Evolutionary conservation across 2,888 invertebrate species (phyloP).

Genomic region (Oxytorus armatus): DNA sequence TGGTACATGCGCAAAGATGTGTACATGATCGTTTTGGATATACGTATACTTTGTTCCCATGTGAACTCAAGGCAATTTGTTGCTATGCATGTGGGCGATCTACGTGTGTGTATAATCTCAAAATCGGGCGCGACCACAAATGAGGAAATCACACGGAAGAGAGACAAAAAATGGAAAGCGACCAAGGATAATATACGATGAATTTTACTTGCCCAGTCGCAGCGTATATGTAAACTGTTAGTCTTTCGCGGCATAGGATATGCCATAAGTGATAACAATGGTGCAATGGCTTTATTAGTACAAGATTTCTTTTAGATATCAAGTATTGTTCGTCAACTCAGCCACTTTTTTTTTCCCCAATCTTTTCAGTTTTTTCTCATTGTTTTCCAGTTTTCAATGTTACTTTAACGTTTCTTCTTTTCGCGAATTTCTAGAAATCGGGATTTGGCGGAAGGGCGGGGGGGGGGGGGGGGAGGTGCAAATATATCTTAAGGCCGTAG

Average conservation of each 20-base stretch:
- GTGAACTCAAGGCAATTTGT: slow-evolving; percentile 46
- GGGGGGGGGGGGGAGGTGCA: too few relatives aligned
- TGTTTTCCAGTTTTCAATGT: too few relatives aligned
- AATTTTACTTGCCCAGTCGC: neutral
- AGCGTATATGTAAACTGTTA: neutral
- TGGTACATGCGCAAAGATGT: neutral
- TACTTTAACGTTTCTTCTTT: too few relatives aligned
- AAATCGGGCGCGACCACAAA: slow-evolving; percentile 47
- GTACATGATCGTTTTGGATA: neutral
- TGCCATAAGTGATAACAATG: too few relatives aligned
- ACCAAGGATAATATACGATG: neutral
- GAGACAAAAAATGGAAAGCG: slow-evolving; percentile 3
- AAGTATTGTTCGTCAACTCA: neutral
- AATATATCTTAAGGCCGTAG: too few relatives aligned
- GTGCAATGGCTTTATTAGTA: too few relatives aligned
- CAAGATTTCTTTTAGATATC: neutral
- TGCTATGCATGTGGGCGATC: slow-evolving; percentile 41
- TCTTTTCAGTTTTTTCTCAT: too few relatives aligned
- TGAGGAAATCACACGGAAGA: slow-evolving; percentile 7
- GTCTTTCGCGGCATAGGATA: too few relatives aligned
- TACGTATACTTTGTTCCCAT: slow-evolving; percentile 49
- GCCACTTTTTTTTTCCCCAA: too few relatives aligned
- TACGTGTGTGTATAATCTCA: slow-evolving; percentile 47
- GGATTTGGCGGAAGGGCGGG: too few relatives aligned
- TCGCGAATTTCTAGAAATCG: too few relatives aligned